Base-by-base conservation (phyloP, 1,140 invertebrate species). In the Tenebrio molitor region DNA sequence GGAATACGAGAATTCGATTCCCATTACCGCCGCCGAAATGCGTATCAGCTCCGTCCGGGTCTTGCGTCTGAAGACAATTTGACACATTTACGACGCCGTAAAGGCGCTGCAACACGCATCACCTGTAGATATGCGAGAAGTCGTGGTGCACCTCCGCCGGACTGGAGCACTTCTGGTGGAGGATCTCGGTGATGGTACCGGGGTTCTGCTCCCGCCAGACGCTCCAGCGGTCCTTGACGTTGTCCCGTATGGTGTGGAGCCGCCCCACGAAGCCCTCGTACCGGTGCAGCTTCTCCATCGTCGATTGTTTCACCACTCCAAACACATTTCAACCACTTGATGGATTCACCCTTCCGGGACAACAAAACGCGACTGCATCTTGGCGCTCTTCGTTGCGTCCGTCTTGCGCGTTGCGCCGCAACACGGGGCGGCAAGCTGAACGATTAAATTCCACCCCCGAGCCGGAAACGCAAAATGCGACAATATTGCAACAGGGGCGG, bases 1-100 rank as follows among this genome's bases (percentile, higher is more conserved):
- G 0, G 97, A 95, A 79, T 99, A 99, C 0, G 96, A 97, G 83
- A 98, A 97, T 83, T 98, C 97, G 42, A 98, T 98, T 0, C 97
- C 97, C 92, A 97, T 97, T 0, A 99, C 96, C 0, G 95, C 95
- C 0, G 95, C 93, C 7, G 95, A 97, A 46, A 98, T 89, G 1
- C 94, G 86, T 29, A 97, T 88, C 36, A 99, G 82, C 81, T 98
- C 95, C 4, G 88, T 81, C 14, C 93, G 85, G 0, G 91, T 92
- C 85, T 98, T 98, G 69, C 86, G 87, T 80, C 94, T 94, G 75
- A 58, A 83, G 15, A 44, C 2, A 65, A 66, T 46, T 33, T 65
- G 16, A 15, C 14, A 29, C 34, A 50, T 21, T 73, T 21, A 53
- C 8, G 10, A 23, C 64, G 36, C 23, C 15, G n/a, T 7, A 15